Evolutionary conservation across 2,888 invertebrate species (phyloP).

Genomic region (Protophormia terraenovae): DNA sequence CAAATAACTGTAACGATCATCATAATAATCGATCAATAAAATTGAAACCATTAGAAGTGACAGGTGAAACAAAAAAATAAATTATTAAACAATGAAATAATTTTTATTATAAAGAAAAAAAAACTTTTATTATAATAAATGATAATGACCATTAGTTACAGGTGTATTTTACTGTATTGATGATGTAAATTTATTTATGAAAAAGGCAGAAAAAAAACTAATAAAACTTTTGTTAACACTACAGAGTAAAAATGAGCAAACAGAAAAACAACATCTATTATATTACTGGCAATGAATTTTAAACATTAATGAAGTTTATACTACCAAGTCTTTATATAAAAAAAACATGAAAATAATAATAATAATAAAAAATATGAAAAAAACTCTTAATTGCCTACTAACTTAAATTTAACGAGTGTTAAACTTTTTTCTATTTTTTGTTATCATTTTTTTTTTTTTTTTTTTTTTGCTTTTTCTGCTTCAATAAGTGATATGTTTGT

Average conservation of each 20-base stretch:
- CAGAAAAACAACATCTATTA: neutral
- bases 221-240: slow-evolving; percentile 28
- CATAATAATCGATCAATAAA: slow-evolving; percentile 36
- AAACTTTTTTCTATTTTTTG: slow-evolving; percentile 15
- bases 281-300: slow-evolving; percentile 1
- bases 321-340: neutral
- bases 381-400: slow-evolving; percentile 50
- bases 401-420: slow-evolving; percentile 47
- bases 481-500: slow-evolving; percentile 6
- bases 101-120: neutral
- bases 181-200: slow-evolving; percentile 18
- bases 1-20: slow-evolving; percentile 32
- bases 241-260: neutral
- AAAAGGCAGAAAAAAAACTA: neutral
- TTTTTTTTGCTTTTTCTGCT: slow-evolving; percentile 4
- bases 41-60: neutral
- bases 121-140: neutral
- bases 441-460: neutral
- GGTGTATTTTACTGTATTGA: neutral
- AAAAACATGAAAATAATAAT: neutral
- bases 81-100: neutral
- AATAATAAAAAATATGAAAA: neutral
- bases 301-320: slow-evolving; percentile 18
- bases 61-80: slow-evolving; percentile 16
- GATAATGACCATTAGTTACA: neutral